Base-by-base conservation (phyloP, 2,888 invertebrate species). In the Ennomos fuscantarius region DNA sequence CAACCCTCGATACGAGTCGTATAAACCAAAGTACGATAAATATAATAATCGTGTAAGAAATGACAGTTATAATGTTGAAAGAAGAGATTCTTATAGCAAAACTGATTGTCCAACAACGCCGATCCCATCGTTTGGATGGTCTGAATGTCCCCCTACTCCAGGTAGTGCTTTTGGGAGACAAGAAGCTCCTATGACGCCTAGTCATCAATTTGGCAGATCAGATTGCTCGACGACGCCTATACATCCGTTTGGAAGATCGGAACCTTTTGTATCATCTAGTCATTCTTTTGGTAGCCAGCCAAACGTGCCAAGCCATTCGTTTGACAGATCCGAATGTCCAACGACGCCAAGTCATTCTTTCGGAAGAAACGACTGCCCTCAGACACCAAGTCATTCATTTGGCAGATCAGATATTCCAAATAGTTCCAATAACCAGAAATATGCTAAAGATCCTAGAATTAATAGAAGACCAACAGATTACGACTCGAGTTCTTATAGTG, bases 371-470 rank as follows among this genome's bases (percentile, higher is more conserved):
- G 77, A 77, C 31, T 53, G 59, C 24, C 65, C 72, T 11, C 32
- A 58, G 36, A 73, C 65, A 2, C 71, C 68, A 2, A 72, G 35
- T 24, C 76, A 73, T 50, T 63, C 73, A 10, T 78, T 70, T 65
- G 78, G 77, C 9, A 70, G 78, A 75, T 33, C 63, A 60, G 66
- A 74, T 49, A 55, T 65, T 57, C 49, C 57, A 9, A 64, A 60
- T 39, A 68, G 48, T 49, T 67, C 56, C n/a, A 43, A 15, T 41
- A 41, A 40, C 8, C 49, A 40, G 35, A 73, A 69, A 42, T 77
- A 68, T 54, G 70, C 47, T 15, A 81, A 85, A 65, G 88, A 87
- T 74, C 86, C 85, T 8, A 84, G 87, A 66, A 63, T 84, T 11
- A 78, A 82, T 59, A 81, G 87, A 77, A 77, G 64, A 43, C 59